These are phyloP conservation scores for Pherbina coryleti DNA, from an alignment of 2,888 invertebrate species.

Conservation along the genomic window DNA sequence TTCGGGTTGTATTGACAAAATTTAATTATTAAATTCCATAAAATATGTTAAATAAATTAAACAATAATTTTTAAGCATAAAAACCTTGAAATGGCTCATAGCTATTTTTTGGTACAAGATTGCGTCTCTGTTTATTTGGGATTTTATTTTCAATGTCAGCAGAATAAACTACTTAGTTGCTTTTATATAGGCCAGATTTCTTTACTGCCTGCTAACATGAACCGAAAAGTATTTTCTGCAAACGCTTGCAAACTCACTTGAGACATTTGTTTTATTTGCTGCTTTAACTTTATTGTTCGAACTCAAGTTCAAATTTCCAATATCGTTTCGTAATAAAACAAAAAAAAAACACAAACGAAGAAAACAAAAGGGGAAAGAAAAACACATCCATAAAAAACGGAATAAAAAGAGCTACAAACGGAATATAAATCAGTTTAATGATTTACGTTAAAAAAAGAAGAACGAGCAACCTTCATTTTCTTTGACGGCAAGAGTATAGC, in stretches of 20 bases:
- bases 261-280: background rate
- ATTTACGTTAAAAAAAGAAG: slow-evolving; percentile 50
- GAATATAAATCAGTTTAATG: slow-evolving; percentile 64
- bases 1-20: background rate
- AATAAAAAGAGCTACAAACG: slow-evolving; percentile 53
- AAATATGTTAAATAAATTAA: too few species aligned
- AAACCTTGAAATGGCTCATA: too few species aligned
- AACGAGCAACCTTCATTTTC: slow-evolving; percentile 20
- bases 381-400: background rate
- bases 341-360: too few species aligned
- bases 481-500: background rate
- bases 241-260: background rate
- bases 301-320: slow-evolving; percentile 35
- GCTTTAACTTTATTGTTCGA: slow-evolving; percentile 7
- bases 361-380: too few species aligned
- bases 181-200: background rate
- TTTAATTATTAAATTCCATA: too few species aligned
- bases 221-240: slow-evolving; percentile 4
- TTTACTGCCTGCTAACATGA: background rate
- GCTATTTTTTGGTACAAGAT: too few species aligned
- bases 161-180: background rate
- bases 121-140: too few species aligned
- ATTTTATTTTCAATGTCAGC: too few species aligned
- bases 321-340: slow-evolving; percentile 1
- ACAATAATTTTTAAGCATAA: too few species aligned